A percentile compares a stretch with the other conserved stretches of the same genome.
These are phyloP conservation scores for Melipona bicolor DNA, from an alignment of 2,888 invertebrate genomes.

Conservation along the genomic window DNA sequence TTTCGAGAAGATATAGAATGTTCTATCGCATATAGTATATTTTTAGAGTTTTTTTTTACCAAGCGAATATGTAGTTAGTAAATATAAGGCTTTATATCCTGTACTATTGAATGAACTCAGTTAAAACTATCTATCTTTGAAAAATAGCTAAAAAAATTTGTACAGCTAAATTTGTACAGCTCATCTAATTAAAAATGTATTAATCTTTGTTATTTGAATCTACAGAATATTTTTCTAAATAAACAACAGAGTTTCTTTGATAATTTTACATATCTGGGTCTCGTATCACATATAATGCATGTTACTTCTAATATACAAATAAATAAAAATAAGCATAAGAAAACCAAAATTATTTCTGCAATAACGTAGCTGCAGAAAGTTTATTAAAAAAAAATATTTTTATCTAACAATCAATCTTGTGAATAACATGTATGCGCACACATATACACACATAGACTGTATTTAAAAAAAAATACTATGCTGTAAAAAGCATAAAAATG, in stretches of 20 bases:
- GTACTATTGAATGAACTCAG: conserved; percentile 38
- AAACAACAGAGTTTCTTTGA: conserved; percentile 13
- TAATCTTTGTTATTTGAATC: conserved; percentile 20
- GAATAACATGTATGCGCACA: neutral
- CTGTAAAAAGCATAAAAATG: neutral
- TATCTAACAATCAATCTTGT: conserved; percentile 8
- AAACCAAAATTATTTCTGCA: neutral
- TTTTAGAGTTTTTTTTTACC: conserved; percentile 80
- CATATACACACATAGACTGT: neutral
- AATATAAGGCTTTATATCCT: conserved; percentile 62
- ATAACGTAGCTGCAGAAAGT: neutral
- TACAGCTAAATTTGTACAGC: conserved; percentile 34
- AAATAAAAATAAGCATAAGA: neutral
- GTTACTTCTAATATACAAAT: conserved; percentile 8
- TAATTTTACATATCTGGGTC: conserved; percentile 29
- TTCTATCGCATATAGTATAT: conserved; percentile 79
- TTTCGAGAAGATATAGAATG: conserved; percentile 74
- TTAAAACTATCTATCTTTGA: conserved; percentile 37
- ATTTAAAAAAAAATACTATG: neutral
- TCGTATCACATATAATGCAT: conserved; percentile 18
- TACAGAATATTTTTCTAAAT: conserved; percentile 50
- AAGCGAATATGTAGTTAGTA: conserved; percentile 66
- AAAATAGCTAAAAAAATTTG: conserved; percentile 16
- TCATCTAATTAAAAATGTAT: conserved; percentile 7
- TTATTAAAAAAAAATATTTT: conserved; percentile 3